A percentile compares a stretch with the other conserved stretches of the same genome.
Evolutionary conservation across 2,888 invertebrate genomes (phyloP).

Genomic region (Augiades crinisus): DNA sequence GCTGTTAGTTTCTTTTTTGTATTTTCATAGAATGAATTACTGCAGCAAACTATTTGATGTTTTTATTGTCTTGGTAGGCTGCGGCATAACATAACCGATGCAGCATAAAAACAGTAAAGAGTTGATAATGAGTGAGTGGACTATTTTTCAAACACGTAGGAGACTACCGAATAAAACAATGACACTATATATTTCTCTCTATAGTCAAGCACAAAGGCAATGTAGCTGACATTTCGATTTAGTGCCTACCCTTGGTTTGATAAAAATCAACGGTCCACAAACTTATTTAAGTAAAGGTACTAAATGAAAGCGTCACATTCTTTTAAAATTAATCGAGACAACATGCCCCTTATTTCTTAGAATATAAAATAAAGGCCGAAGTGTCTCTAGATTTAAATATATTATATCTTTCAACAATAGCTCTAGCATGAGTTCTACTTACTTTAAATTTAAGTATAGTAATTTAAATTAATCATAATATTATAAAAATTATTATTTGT

Average conservation of each 20-base stretch:
- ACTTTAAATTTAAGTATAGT: too few relatives aligned
- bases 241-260: conserved; percentile 69
- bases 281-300: conserved; percentile 27
- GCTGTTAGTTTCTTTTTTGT: conserved; percentile 14
- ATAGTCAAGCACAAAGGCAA: conserved; percentile 66
- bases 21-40: conserved; percentile 12
- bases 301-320: background rate
- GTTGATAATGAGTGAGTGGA: background rate
- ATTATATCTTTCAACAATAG: too few relatives aligned
- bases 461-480: too few relatives aligned
- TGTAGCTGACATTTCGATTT: conserved; percentile 75
- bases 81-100: background rate
- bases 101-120: background rate
- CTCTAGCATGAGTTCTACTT: too few relatives aligned
- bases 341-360: background rate
- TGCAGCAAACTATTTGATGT: conserved; percentile 10
- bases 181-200: conserved; percentile 63
- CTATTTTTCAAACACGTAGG: conserved; percentile 36
- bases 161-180: conserved; percentile 49
- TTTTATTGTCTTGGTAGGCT: background rate
- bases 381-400: too few relatives aligned
- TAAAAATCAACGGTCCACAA: conserved; percentile 61
- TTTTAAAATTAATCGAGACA: background rate
- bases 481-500: too few relatives aligned
- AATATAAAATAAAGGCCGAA: too few relatives aligned